Base-by-base conservation (phyloP, 2,113 vertebrate species). In the Osmerus mordax region DNA sequence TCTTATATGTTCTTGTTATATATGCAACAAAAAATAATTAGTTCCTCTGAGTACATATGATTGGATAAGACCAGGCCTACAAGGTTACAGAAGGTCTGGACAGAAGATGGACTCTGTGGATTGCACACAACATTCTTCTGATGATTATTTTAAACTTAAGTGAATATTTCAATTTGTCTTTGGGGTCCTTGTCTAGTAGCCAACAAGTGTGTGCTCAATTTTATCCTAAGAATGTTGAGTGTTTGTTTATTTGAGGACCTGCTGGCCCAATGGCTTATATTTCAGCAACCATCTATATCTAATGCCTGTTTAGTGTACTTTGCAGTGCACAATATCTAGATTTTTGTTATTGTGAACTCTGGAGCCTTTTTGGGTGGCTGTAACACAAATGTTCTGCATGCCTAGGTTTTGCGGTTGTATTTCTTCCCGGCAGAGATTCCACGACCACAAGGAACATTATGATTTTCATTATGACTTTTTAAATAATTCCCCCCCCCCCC, bases 401-500 rank as follows among this genome's bases (percentile, higher is more conserved):
- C 76, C 78, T 84, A 74, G 63, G 72, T 78, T 70, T 56, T 80
- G 80, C 0, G 65, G 70, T 83, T 69, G 28, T 74, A 78, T 85
- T 81, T 77, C 55, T 68, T 82, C 83, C 83, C 13, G 80, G 81
- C n/a, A 47, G 29, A 72, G 61, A 81, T 78, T 84, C 69, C 61
- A 74, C 65, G 14, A 56, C 84, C 85, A 67, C 78, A 76, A 66
- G 78, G 77, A 88, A 87, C 81, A 81, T 47, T 78, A 41, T 80
- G 32, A 60, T 19, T 19, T 36, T 36, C 32, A 36, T 36, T 36
- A 4, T 36, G 7, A 36, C 32, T 36, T 36, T 36, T 36, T 7
- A 36, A 36, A 36, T 51, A 66, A 52, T 75, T 16, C 9, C 41
- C 41, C 41, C 9, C 41, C 41, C 41, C 41, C 41, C 41, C 9